Evolutionary conservation across 2,888 invertebrate genomes (phyloP).

Genomic region (Diaperis boleti): DNA sequence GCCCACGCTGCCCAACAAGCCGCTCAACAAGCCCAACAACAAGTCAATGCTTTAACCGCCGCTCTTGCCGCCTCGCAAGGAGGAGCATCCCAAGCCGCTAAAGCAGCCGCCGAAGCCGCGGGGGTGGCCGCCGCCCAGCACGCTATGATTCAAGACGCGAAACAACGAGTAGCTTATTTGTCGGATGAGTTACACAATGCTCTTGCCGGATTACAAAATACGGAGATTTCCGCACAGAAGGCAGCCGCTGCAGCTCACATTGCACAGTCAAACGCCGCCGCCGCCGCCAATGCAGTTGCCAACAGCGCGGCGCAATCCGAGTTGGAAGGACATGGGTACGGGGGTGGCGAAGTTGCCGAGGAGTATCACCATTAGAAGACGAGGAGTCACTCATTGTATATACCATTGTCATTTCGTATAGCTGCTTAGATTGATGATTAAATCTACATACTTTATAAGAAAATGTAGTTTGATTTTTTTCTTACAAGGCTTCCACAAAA

Average conservation of each 20-base stretch:
- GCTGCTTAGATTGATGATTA: too few species aligned
- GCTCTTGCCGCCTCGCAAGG: conserved; percentile 71
- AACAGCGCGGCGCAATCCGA: conserved; percentile 36
- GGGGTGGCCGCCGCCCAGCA: conserved; percentile 80
- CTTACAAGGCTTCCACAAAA: too few species aligned
- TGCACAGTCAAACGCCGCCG: conserved; percentile 78
- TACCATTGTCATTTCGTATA: conserved; percentile 11
- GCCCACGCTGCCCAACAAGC: conserved; percentile 77
- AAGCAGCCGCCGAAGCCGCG: conserved; percentile 76
- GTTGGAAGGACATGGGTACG: conserved; percentile 19
- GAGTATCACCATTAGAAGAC: conserved; percentile 4
- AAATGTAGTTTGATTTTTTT: too few species aligned
- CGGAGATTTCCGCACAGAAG: conserved; percentile 75
- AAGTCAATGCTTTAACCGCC: conserved; percentile 75
- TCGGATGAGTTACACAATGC: conserved; percentile 75
- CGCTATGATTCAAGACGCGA: conserved; percentile 78
- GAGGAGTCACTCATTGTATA: conserved; percentile 31
- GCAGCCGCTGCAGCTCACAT: conserved; percentile 75
- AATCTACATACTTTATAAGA: too few species aligned
- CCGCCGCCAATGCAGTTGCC: conserved; percentile 69
- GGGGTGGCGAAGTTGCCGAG: not conserved
- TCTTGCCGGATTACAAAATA: conserved; percentile 77
- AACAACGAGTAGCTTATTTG: conserved; percentile 73
- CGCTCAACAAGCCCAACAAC: conserved; percentile 77
- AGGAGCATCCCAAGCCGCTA: conserved; percentile 76